Evolutionary conservation across 2,888 invertebrate genomes (phyloP).

Genomic region (Anoncus sp.): DNA sequence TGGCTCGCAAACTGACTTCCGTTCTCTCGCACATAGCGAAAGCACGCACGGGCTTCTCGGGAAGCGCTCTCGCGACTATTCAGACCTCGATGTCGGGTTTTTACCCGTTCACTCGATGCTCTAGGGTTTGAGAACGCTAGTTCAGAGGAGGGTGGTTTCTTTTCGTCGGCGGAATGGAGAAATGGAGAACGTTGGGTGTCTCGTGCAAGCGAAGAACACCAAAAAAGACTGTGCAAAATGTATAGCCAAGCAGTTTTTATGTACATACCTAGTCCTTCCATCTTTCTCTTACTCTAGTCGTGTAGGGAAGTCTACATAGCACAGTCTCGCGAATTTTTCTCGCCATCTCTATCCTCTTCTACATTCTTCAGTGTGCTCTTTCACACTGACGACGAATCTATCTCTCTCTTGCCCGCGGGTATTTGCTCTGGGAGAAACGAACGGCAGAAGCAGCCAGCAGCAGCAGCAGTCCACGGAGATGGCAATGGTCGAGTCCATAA

Average conservation of each 20-base stretch:
- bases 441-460: constrained; percentile 52
- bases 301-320: constrained; percentile 26
- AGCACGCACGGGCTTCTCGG: constrained; percentile 25
- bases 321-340: constrained; percentile 59
- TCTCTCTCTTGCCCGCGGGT: constrained; percentile 55
- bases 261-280: constrained; percentile 30
- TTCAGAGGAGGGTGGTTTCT: constrained; percentile 53
- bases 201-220: constrained; percentile 59
- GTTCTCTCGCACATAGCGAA: constrained; percentile 73
- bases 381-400: constrained; percentile 51
- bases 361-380: constrained; percentile 32
- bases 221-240: constrained; percentile 58
- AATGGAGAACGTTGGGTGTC: constrained; percentile 54
- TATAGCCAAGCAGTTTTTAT: constrained; percentile 51
- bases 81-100: constrained; percentile 77
- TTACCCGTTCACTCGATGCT: constrained; percentile 61
- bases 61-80: constrained; percentile 76
- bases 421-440: constrained; percentile 53
- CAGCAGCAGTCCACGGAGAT: constrained; percentile 69
- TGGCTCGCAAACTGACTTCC: constrained; percentile 83
- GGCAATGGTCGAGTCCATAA: constrained; percentile 78
- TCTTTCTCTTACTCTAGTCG: constrained; percentile 42
- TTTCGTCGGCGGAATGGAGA: constrained; percentile 55
- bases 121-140: constrained; percentile 70
- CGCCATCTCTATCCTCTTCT: constrained; percentile 45